These are phyloP conservation scores for Bombus superbus DNA, from an alignment of 1,140 invertebrate species.

Conservation along the genomic window DNA sequence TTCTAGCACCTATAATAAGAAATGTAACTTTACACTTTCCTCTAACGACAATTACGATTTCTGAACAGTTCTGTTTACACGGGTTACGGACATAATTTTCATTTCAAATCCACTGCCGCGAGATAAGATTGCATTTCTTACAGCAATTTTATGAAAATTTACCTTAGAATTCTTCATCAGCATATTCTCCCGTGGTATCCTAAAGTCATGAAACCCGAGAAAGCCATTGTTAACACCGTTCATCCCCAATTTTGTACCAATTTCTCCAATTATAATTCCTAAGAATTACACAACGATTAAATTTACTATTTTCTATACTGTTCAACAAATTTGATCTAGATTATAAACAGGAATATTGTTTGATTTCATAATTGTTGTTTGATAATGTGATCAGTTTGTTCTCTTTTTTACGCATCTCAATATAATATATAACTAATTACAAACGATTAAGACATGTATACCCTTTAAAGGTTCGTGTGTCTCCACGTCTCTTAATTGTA, in stretches of 20 bases:
- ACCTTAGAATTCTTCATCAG: slow-evolving; percentile 97
- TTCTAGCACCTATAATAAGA: slow-evolving; percentile 78
- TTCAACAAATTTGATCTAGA: no score
- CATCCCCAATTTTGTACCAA: slow-evolving; percentile 96
- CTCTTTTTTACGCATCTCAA: neutral
- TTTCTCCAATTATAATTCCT: slow-evolving; percentile 96
- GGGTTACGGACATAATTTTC: neutral
- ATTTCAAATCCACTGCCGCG: neutral
- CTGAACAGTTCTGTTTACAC: neutral
- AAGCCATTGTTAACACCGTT: slow-evolving; percentile 96
- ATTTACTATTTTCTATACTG: no score
- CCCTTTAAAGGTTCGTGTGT: slow-evolving; percentile 93
- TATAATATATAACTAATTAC: neutral
- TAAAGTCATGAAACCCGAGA: slow-evolving; percentile 91
- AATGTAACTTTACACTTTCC: neutral
- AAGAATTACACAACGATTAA: slow-evolving; percentile 7
- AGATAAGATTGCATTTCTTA: neutral
- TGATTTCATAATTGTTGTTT: neutral
- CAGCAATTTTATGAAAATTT: slow-evolving; percentile 36
- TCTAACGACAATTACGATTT: neutral
- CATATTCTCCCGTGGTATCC: slow-evolving; percentile 95
- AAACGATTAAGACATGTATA: slow-evolving; percentile 58
- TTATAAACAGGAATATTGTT: neutral
- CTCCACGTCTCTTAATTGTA: slow-evolving; percentile 93
- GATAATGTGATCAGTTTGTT: neutral